Conservation (phyloP, 2,888 invertebrate genomes). For the Fissipunctia ypsillon region DNA sequence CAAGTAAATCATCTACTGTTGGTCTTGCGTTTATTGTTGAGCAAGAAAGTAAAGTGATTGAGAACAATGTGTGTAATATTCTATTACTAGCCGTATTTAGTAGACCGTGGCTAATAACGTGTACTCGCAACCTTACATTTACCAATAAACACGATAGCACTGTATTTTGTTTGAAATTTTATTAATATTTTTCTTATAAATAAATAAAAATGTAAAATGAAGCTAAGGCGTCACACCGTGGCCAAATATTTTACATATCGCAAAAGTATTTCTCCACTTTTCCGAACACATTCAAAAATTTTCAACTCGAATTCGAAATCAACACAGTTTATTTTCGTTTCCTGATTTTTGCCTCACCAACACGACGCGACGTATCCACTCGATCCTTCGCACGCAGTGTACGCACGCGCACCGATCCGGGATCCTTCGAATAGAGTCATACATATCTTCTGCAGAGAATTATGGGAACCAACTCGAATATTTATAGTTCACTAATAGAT, state of each 20-base stretch:
- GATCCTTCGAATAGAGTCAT: conserved; percentile 74
- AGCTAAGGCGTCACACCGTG: not conserved
- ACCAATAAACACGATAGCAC: conserved; percentile 27
- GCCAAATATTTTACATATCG: not conserved
- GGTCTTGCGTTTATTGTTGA: not conserved
- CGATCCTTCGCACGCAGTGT: conserved; percentile 56
- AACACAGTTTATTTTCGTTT: not conserved
- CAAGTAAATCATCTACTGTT: conserved; percentile 3
- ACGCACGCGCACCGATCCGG: conserved; percentile 60
- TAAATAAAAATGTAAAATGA: not conserved
- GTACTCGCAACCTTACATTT: conserved; percentile 37
- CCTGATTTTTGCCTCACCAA: conserved; percentile 3
- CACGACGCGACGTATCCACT: not conserved
- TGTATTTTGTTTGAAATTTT: conserved; percentile 16
- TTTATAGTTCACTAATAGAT: conserved; percentile 78
- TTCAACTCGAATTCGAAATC: not conserved
- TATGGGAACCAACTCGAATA: conserved; percentile 75
- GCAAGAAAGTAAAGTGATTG: conserved; percentile 15
- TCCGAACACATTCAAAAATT: not conserved
- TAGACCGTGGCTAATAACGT: conserved; percentile 49
- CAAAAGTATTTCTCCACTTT: not conserved
- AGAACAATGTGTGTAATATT: conserved; percentile 36
- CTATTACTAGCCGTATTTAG: conserved; percentile 27
- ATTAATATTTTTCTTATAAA: not conserved
- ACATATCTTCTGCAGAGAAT: conserved; percentile 76